phyloP scores from a whole-genome alignment of 2,113 vertebrate genomes.

The Podilymbus podiceps region DNA sequence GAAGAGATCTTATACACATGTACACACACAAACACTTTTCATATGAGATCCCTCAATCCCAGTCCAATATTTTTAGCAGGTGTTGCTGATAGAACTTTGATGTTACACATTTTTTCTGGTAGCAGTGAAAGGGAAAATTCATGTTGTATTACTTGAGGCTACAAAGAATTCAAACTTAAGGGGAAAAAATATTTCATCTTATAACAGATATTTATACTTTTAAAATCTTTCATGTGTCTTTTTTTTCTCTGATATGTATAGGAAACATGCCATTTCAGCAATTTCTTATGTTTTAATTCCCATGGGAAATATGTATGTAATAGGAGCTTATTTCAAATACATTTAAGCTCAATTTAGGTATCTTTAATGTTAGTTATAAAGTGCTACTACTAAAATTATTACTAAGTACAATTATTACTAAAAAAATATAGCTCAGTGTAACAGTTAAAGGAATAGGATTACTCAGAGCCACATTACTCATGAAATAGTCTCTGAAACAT shows the following conservation, averaged over 20 bases:
- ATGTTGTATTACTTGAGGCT: conserved; percentile 41
- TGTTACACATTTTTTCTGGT: conserved; percentile 28
- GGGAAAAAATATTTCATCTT: not conserved
- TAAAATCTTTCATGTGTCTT: not conserved
- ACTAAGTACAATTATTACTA: not conserved
- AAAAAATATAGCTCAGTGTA: not conserved
- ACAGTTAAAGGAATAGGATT: not conserved
- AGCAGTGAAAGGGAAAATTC: conserved; percentile 20
- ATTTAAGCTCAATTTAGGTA: not conserved
- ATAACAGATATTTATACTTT: conserved; percentile 15
- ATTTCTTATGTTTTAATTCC: not conserved
- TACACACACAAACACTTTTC: not conserved
- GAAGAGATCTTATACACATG: conserved; percentile 1
- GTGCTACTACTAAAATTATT: not conserved
- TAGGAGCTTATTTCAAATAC: not conserved
- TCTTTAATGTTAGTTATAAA: not conserved
- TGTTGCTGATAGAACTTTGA: conserved; percentile 30
- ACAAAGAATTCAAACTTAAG: conserved; percentile 35
- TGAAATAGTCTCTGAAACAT: not conserved
- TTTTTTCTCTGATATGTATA: not conserved
- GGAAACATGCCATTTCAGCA: not conserved
- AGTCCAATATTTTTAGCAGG: conserved; percentile 61
- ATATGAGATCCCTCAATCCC: conserved; percentile 53
- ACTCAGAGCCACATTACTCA: no score
- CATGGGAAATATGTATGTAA: not conserved